These are phyloP conservation scores for Aphelenchoides fujianensis DNA, from an alignment of 1,140 invertebrate species.

Conservation along the genomic window DNA sequence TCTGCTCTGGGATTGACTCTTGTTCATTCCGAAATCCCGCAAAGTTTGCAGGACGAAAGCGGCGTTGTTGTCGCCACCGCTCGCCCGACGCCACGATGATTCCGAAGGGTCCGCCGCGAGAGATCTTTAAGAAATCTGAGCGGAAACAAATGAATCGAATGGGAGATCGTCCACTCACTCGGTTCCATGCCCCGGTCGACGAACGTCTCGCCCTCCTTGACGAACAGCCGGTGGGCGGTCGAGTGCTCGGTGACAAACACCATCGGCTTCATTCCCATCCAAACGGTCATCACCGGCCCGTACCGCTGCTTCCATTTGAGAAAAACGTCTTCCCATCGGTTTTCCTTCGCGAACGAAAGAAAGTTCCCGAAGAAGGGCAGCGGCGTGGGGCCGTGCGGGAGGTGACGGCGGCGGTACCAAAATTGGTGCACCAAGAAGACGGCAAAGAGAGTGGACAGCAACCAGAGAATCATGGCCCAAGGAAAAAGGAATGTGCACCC, in stretches of 20 bases:
- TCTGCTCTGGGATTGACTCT: conserved; percentile 51
- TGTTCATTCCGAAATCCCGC: conserved; percentile 7
- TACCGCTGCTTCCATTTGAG: not conserved
- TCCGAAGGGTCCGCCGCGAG: not conserved
- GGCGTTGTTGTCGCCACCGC: not conserved
- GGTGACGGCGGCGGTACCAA: too few species aligned
- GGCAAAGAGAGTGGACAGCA: too few species aligned
- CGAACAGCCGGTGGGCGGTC: not conserved
- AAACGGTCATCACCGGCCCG: not conserved
- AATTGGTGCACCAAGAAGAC: too few species aligned
- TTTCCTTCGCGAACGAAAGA: not conserved
- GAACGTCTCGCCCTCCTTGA: not conserved
- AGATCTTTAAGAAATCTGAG: not conserved
- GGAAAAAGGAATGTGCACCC: too few species aligned
- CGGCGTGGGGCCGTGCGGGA: conserved; percentile 41
- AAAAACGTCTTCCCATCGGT: not conserved
- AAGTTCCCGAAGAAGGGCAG: not conserved
- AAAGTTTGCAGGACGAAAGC: not conserved
- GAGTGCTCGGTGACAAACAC: not conserved
- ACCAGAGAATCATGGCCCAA: too few species aligned
- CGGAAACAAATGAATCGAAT: not conserved
- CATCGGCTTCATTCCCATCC: not conserved
- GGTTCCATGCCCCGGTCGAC: not conserved
- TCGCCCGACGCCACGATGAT: conserved; percentile 10
- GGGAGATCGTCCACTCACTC: not conserved